phyloP scores from a whole-genome alignment of 2,797 vertebrate species.

The Molothrus aeneus region DNA sequence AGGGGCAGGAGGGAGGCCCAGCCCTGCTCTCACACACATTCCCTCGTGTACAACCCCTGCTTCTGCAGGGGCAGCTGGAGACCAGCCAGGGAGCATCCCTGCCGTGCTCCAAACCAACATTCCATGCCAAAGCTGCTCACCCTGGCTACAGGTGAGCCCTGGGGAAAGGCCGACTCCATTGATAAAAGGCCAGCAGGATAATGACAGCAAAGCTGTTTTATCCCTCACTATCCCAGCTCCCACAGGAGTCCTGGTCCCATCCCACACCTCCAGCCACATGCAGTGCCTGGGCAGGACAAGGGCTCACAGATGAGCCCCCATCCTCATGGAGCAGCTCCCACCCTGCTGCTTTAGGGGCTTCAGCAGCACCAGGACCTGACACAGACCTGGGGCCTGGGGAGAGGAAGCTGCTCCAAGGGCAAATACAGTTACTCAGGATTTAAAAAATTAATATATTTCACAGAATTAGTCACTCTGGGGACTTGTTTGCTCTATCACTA shows the following conservation, averaged over 20 bases:
- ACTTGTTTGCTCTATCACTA: not conserved
- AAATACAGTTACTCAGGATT: not conserved
- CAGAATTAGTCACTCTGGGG: not conserved
- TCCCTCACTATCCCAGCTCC: not conserved
- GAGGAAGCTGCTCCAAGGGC: not conserved
- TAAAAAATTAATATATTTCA: not conserved
- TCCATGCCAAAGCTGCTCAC: not conserved
- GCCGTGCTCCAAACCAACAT: not conserved
- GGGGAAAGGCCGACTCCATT: not conserved
- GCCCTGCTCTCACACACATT: not conserved
- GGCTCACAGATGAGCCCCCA: not conserved
- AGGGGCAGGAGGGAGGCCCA: not conserved
- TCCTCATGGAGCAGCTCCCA: not conserved
- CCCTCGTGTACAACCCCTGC: not conserved
- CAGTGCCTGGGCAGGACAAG: not conserved
- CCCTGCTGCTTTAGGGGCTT: fast-evolving
- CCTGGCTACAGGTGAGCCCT: not conserved
- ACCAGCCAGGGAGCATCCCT: not conserved
- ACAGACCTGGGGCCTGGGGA: not conserved
- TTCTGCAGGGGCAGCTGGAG: not conserved
- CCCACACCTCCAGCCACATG: fast-evolving
- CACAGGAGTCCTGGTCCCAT: not conserved
- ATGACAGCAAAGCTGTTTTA: fast-evolving
- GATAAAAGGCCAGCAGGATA: not conserved
- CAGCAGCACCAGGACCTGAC: not conserved